phyloP scores from a whole-genome alignment of 2,113 vertebrate species.

The Halichoerus grypus region DNA sequence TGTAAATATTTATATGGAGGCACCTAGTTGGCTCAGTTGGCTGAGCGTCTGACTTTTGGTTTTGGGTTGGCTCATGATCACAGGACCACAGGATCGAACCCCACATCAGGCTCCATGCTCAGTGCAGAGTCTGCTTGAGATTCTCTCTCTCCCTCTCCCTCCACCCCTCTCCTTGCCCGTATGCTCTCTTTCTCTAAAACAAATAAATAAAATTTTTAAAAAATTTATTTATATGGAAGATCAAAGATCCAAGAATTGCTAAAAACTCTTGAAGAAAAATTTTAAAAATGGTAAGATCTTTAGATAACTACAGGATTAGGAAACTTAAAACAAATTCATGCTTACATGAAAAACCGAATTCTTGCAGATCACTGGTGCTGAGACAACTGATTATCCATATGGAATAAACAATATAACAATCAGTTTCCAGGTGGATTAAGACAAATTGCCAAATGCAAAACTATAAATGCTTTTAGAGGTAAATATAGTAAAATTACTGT shows the following conservation, averaged over 20 bases:
- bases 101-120: neutral
- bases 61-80: neutral
- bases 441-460: neutral
- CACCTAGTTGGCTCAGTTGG: neutral
- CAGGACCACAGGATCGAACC: neutral
- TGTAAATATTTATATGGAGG: conserved; percentile 54
- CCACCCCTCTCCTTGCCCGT: neutral
- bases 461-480: neutral
- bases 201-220: neutral
- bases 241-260: conserved; percentile 18
- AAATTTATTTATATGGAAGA: neutral
- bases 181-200: neutral
- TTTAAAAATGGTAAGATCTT: neutral
- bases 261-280: conserved; percentile 5
- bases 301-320: neutral
- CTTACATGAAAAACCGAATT: neutral
- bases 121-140: neutral
- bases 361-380: neutral
- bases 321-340: conserved; percentile 7
- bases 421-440: neutral
- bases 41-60: neutral
- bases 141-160: neutral
- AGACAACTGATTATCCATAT: neutral
- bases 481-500: neutral
- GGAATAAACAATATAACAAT: neutral